phyloP scores from a whole-genome alignment of 2,888 invertebrate species.

The Tyria jacobaeae region DNA sequence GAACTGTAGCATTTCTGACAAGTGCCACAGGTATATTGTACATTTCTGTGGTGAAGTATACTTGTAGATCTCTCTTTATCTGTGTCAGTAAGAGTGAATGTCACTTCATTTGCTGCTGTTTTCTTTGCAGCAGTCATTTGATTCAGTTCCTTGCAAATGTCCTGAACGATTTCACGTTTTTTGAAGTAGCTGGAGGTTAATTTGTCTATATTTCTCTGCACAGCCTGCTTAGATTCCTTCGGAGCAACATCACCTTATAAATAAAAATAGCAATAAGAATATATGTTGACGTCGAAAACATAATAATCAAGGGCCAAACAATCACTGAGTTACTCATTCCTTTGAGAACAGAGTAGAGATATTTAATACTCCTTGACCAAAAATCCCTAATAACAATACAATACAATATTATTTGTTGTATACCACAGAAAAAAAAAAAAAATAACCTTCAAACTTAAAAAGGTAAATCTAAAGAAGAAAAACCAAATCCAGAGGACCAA shows the following conservation, averaged over 20 bases:
- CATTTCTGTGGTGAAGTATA: neutral
- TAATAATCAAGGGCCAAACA: too few relatives aligned
- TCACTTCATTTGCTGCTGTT: neutral
- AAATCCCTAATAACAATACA: too few relatives aligned
- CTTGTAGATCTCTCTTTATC: neutral
- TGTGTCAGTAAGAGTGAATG: neutral
- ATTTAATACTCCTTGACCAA: too few relatives aligned
- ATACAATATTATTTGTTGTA: too few relatives aligned
- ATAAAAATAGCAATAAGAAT: too few relatives aligned
- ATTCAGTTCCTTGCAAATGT: neutral
- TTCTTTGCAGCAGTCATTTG: neutral
- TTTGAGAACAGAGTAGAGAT: too few relatives aligned
- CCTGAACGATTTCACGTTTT: neutral
- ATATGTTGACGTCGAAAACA: too few relatives aligned
- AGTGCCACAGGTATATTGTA: neutral
- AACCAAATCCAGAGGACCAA: too few relatives aligned
- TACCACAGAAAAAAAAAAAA: too few relatives aligned
- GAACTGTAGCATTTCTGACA: neutral
- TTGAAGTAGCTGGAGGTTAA: neutral
- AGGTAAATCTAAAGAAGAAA: too few relatives aligned
- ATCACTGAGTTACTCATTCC: too few relatives aligned
- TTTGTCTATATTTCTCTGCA: neutral
- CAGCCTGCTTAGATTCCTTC: neutral
- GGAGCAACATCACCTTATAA: neutral
- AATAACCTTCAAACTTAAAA: too few relatives aligned